Percentiles rank a stretch among this genome's conserved stretches.
Evolutionary conservation across 2,797 vertebrate genomes (phyloP).

Genomic region (Acanthornis magna): DNA sequence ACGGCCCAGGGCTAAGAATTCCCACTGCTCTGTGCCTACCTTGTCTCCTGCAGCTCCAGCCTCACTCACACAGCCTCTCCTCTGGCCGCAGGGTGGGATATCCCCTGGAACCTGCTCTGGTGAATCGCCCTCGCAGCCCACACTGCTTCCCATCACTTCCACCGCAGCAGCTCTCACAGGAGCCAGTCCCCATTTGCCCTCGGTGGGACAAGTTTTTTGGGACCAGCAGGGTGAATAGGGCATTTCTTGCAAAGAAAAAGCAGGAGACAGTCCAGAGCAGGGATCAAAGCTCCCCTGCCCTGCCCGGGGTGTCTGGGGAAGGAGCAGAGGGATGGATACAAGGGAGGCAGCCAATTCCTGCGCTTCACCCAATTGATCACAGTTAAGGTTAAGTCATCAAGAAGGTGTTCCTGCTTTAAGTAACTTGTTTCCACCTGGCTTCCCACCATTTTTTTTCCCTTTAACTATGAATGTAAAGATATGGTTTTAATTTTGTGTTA

Average conservation of each 20-base stretch:
- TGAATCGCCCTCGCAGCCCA: rapidly evolving
- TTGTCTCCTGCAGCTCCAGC: background rate
- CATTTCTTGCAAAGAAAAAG: rapidly evolving
- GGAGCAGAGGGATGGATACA: rapidly evolving
- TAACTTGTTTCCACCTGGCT: background rate
- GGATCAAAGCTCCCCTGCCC: background rate
- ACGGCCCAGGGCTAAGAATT: rapidly evolving
- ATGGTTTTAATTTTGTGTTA: background rate
- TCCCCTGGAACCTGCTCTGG: rapidly evolving
- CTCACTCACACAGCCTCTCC: rapidly evolving
- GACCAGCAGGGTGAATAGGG: rapidly evolving
- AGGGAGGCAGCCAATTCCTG: background rate
- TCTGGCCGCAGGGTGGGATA: rapidly evolving
- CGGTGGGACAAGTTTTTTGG: rapidly evolving
- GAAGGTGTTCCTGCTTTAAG: background rate
- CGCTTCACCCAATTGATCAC: rapidly evolving
- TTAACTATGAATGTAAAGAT: background rate
- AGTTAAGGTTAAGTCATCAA: background rate
- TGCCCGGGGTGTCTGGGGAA: rapidly evolving
- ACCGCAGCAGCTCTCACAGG: rapidly evolving
- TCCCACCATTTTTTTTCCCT: background rate
- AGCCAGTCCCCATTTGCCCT: background rate
- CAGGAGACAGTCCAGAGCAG: background rate
- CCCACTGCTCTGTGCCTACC: background rate
- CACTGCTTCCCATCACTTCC: rapidly evolving